Conservation (phyloP, 1,140 invertebrate species). For the Tetragnatha versicolor region DNA sequence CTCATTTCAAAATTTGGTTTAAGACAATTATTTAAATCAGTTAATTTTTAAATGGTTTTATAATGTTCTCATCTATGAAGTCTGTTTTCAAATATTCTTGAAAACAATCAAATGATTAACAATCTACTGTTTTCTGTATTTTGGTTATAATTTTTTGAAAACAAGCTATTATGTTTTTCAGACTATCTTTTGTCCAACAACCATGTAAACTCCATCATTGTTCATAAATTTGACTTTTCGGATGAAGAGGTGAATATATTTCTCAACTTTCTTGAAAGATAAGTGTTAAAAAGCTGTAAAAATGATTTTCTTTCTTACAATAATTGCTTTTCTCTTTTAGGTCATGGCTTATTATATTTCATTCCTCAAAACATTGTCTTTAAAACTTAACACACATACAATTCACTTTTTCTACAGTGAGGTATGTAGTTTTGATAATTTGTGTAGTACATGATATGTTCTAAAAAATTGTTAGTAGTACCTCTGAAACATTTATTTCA, state of each 20-base stretch:
- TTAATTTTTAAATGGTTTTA: not conserved
- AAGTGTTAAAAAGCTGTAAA: not conserved
- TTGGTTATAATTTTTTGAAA: no score
- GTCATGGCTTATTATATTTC: conserved; percentile 99
- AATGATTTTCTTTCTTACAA: not conserved
- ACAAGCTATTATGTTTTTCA: conserved; percentile 71
- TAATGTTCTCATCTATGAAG: not conserved
- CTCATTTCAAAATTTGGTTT: not conserved
- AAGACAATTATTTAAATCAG: not conserved
- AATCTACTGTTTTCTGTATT: no score
- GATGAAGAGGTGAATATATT: conserved; percentile 84
- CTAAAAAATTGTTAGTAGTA: no score
- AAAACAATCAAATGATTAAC: no score
- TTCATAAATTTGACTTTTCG: conserved; percentile 99
- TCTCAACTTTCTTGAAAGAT: not conserved
- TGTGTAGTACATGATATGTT: not conserved
- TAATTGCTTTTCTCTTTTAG: conserved; percentile 58
- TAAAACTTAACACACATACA: conserved; percentile 98
- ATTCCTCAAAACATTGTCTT: conserved; percentile 96
- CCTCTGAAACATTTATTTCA: no score
- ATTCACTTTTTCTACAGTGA: conserved; percentile 99
- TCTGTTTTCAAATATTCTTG: not conserved
- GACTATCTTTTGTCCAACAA: conserved; percentile 99
- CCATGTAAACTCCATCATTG: conserved; percentile 99
- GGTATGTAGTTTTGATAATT: conserved; percentile 69